These are phyloP conservation scores for Ericerus pela DNA, from an alignment of 1,140 invertebrate genomes.

Conservation along the genomic window DNA sequence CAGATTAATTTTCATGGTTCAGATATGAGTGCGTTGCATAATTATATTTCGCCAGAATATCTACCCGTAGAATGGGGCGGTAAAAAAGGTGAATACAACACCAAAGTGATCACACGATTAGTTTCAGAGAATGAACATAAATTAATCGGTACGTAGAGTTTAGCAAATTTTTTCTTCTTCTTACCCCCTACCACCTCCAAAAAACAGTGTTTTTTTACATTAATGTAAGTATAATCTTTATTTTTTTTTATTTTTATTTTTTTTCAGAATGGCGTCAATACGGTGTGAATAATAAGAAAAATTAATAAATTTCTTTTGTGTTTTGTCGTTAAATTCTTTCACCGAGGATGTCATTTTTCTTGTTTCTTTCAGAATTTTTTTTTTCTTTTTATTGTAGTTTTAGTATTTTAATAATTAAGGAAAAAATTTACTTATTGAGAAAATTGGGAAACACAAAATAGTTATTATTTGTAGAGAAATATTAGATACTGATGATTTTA, in stretches of 20 bases:
- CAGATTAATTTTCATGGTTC: conserved; percentile 24
- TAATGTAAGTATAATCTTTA: no score
- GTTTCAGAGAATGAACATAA: conserved; percentile 22
- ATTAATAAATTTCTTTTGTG: no score
- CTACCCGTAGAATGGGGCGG: conserved; percentile 23
- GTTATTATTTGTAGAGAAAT: no score
- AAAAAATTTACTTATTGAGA: neutral
- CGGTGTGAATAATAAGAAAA: conserved; percentile 6
- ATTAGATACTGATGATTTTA: no score
- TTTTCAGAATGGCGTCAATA: conserved; percentile 19
- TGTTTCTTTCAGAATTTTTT: neutral
- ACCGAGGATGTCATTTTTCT: neutral
- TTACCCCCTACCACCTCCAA: no score
- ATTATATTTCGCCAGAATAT: conserved; percentile 23
- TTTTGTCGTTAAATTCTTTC: neutral
- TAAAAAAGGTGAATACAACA: conserved; percentile 16
- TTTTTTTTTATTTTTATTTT: no score
- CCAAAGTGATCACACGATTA: conserved; percentile 17
- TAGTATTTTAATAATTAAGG: neutral
- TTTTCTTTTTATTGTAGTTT: no score
- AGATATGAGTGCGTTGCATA: conserved; percentile 22
- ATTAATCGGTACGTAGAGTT: conserved; percentile 20
- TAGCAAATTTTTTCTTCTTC: no score
- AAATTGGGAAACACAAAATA: no score
- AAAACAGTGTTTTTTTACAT: no score